Evolutionary conservation across 2,113 vertebrate species (phyloP).

Genomic region (Nyctereutes procyonoides): DNA sequence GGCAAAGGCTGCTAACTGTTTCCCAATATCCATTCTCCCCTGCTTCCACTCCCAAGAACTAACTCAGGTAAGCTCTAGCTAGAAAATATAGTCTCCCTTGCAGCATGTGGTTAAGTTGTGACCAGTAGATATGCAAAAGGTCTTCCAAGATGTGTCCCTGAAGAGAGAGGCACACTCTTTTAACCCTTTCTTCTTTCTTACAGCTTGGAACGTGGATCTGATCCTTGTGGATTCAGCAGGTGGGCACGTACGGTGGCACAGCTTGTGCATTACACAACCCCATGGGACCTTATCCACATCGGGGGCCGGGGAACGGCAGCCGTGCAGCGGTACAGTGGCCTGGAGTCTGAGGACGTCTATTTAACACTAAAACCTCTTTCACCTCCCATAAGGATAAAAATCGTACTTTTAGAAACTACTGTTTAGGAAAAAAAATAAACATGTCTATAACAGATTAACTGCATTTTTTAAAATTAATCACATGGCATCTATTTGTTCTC

Average conservation of each 20-base stretch:
- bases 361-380: background rate
- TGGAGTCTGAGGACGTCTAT: background rate
- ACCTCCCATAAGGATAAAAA: background rate
- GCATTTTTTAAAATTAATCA: background rate
- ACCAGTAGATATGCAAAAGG: background rate
- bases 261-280: background rate
- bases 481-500: background rate
- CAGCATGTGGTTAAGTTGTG: background rate
- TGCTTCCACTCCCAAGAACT: background rate
- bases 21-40: background rate
- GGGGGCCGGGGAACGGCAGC: background rate
- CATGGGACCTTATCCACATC: background rate
- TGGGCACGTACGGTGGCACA: background rate
- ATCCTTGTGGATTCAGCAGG: no score
- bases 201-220: background rate
- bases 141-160: background rate
- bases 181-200: background rate
- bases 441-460: background rate
- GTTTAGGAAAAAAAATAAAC: background rate
- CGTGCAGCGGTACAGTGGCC: background rate
- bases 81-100: background rate
- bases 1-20: background rate
- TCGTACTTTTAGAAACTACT: background rate
- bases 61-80: background rate
- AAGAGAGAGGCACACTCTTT: background rate